These are phyloP conservation scores for Acleris laterana DNA, from an alignment of 2,888 invertebrate species.

Conservation along the genomic window DNA sequence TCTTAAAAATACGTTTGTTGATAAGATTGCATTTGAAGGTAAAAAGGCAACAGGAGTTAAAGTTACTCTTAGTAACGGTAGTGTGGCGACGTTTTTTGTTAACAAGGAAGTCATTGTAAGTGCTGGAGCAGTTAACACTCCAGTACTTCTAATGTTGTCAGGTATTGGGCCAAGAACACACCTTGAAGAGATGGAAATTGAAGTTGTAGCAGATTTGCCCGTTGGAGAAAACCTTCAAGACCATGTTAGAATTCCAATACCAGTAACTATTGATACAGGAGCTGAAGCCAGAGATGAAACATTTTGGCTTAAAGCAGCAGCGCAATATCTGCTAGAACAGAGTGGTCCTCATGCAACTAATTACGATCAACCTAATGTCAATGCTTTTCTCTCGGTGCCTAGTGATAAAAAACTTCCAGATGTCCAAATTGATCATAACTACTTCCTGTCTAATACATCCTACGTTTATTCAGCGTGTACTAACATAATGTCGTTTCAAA, in stretches of 20 bases:
- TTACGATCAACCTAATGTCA: constrained; percentile 73
- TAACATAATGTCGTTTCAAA: constrained; percentile 59
- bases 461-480: constrained; percentile 63
- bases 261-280: constrained; percentile 65
- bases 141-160: constrained; percentile 67
- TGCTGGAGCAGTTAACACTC: constrained; percentile 70
- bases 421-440: constrained; percentile 76
- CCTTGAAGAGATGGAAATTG: constrained; percentile 57
- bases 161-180: constrained; percentile 68
- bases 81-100: constrained; percentile 55
- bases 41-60: constrained; percentile 60
- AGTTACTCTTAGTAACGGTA: constrained; percentile 55
- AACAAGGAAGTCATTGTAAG: constrained; percentile 70
- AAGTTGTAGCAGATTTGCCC: constrained; percentile 61
- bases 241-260: constrained; percentile 74
- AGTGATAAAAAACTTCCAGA: constrained; percentile 63
- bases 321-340: constrained; percentile 69
- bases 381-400: constrained; percentile 70
- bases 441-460: constrained; percentile 69
- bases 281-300: constrained; percentile 56
- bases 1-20: constrained; percentile 63
- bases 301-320: constrained; percentile 68
- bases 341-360: constrained; percentile 71
- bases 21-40: constrained; percentile 52
- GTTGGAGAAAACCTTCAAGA: constrained; percentile 80